These are phyloP conservation scores for Telmatochromis brichardi DNA, from an alignment of 2,113 vertebrate species.

Conservation along the genomic window DNA sequence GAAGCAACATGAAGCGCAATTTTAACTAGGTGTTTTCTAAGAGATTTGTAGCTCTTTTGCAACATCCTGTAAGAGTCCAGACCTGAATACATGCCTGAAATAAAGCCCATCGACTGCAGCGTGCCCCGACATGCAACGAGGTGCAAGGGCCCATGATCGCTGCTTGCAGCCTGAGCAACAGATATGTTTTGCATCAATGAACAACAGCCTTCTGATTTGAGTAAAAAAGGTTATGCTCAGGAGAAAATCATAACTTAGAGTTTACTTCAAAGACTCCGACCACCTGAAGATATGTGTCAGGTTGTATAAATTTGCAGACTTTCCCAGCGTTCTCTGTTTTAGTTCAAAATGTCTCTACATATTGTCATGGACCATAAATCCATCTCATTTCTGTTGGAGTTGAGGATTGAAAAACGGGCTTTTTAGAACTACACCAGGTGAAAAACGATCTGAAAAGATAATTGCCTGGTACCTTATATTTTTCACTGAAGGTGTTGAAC, in stretches of 20 bases:
- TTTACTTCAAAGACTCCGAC: neutral
- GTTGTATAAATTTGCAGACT: neutral
- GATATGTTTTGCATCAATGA: neutral
- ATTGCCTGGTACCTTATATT: neutral
- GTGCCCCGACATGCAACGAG: neutral
- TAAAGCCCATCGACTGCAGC: neutral
- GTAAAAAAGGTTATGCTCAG: neutral
- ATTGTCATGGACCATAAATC: neutral
- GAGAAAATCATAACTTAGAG: neutral
- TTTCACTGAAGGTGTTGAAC: neutral
- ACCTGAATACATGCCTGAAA: neutral
- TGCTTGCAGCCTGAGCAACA: neutral
- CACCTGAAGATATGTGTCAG: neutral
- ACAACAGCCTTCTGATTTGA: neutral
- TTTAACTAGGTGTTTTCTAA: neutral
- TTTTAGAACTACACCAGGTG: neutral
- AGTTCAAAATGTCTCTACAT: neutral
- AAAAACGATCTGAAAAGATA: neutral
- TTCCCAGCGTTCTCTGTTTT: neutral
- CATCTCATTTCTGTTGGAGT: neutral
- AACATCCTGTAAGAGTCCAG: neutral
- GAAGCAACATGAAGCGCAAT: accelerated
- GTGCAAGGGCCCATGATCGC: neutral
- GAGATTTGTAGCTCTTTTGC: neutral
- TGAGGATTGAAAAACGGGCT: neutral